Evolutionary conservation across 2,797 vertebrate genomes (phyloP).

Genomic region (Cheracebus regulus): DNA sequence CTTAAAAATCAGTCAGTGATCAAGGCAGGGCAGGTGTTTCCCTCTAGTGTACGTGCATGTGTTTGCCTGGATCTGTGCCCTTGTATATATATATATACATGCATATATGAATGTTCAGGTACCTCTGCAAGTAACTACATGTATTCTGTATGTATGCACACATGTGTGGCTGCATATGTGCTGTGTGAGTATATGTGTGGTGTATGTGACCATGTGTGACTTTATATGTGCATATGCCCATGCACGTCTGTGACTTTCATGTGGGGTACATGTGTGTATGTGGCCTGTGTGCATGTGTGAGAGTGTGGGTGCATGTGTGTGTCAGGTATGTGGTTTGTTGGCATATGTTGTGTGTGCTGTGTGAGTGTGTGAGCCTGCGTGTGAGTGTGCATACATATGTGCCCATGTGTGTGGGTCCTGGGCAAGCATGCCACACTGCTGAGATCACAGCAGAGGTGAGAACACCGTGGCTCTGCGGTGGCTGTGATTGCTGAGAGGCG

Average conservation of each 20-base stretch:
- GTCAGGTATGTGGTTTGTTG: too few species aligned
- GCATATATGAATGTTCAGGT: neutral
- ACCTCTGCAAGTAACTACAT: neutral
- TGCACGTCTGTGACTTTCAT: neutral
- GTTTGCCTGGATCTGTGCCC: neutral
- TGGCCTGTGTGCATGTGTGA: neutral
- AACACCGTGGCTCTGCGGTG: neutral
- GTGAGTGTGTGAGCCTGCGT: neutral
- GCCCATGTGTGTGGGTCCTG: neutral
- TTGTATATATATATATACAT: neutral
- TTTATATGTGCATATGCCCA: neutral
- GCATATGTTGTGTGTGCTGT: neutral
- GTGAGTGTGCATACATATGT: neutral
- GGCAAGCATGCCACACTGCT: neutral
- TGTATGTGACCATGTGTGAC: neutral
- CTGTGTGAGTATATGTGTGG: neutral
- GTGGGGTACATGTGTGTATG: neutral
- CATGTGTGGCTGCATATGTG: too few species aligned
- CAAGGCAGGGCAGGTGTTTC: neutral
- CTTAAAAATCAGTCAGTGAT: neutral
- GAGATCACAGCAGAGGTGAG: constrained; percentile 37
- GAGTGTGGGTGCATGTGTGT: neutral
- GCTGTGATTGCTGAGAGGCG: neutral
- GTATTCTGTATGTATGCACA: neutral
- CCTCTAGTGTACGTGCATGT: neutral